A percentile compares a stretch with the other conserved stretches of the same genome.
Conservation (phyloP, 2,113 vertebrate species). For the Dunckerocampus dactyliophorus region DNA sequence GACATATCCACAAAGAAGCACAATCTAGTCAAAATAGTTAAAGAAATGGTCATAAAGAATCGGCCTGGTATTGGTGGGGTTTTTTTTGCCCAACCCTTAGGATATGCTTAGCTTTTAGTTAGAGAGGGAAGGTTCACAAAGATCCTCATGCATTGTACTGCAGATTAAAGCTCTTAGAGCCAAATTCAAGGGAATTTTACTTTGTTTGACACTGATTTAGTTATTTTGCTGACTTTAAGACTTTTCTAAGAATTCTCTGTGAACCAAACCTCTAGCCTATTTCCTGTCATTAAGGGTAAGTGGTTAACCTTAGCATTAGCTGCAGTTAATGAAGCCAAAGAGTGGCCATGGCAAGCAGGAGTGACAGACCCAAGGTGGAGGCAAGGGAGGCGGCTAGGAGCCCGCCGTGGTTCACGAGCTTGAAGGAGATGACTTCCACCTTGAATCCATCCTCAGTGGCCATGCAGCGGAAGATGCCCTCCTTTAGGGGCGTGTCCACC, state of each 20-base stretch:
- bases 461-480: slow-evolving; percentile 78
- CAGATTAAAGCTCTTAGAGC: slow-evolving; percentile 1
- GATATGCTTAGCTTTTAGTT: slow-evolving; percentile 59
- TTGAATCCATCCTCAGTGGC: slow-evolving; percentile 74
- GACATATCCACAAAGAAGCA: slow-evolving; percentile 68
- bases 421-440: slow-evolving; percentile 76
- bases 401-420: slow-evolving; percentile 66
- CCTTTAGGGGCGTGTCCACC: slow-evolving; percentile 65
- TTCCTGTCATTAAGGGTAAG: slow-evolving; percentile 45
- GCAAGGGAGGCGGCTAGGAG: slow-evolving; percentile 56
- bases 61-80: slow-evolving; percentile 56
- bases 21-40: slow-evolving; percentile 62
- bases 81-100: slow-evolving; percentile 51
- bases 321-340: slow-evolving; percentile 74
- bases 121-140: slow-evolving; percentile 68
- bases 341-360: slow-evolving; percentile 62
- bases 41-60: slow-evolving; percentile 55
- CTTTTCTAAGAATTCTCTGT: slow-evolving; percentile 62
- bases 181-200: neutral
- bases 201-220: neutral
- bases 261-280: slow-evolving; percentile 62
- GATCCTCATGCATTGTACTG: slow-evolving; percentile 47
- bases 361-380: slow-evolving; percentile 60
- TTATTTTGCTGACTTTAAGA: neutral
- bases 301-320: slow-evolving; percentile 53